Percentiles rank a stretch among this genome's conserved stretches.
phyloP scores from a whole-genome alignment of 2,113 vertebrate genomes.

The Xerus inauris region DNA sequence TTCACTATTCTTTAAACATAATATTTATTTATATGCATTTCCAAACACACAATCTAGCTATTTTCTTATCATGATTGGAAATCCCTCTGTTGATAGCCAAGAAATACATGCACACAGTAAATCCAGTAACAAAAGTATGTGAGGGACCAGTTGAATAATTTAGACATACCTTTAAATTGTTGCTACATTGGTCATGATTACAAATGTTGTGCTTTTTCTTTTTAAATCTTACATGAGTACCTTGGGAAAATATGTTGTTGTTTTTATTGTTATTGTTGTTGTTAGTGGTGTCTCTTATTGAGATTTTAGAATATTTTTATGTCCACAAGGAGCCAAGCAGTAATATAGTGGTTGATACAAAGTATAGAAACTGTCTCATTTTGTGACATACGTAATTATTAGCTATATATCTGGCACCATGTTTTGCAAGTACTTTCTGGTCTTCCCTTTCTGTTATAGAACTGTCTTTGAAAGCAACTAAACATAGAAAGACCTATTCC shows the following conservation, averaged over 20 bases:
- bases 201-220: neutral
- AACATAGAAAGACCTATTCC: neutral
- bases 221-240: neutral
- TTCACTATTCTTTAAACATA: conserved; percentile 68
- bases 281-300: neutral
- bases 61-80: conserved; percentile 68
- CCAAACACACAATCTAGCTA: conserved; percentile 71
- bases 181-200: neutral
- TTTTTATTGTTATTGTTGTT: neutral
- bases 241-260: neutral
- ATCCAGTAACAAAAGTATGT: conserved; percentile 41
- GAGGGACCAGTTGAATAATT: conserved; percentile 37
- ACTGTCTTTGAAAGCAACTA: conserved; percentile 32
- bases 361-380: neutral
- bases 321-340: neutral
- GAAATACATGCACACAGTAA: conserved; percentile 55
- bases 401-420: neutral
- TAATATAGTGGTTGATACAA: neutral
- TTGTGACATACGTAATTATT: conserved; percentile 32
- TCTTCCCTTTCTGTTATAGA: neutral
- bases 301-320: conserved; percentile 42
- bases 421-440: conserved; percentile 49
- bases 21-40: conserved; percentile 70
- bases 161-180: neutral
- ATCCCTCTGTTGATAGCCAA: conserved; percentile 53